Conservation (phyloP, 2,797 vertebrate genomes). For the Cyclopterus lumpus region DNA sequence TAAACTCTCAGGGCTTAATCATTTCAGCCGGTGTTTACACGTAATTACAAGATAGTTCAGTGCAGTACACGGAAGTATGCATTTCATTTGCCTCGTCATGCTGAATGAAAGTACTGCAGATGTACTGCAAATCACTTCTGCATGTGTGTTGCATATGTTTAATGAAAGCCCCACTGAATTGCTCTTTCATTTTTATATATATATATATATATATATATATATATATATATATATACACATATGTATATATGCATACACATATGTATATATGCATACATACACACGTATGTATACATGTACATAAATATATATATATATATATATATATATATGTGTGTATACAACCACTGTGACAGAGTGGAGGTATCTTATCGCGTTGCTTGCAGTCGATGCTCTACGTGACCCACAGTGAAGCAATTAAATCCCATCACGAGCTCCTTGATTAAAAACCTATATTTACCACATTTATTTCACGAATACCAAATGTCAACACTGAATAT, state of each 20-base stretch:
- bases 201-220: neutral
- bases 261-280: too few species aligned
- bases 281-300: too few species aligned
- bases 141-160: neutral
- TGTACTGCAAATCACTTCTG: neutral
- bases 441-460: too few species aligned
- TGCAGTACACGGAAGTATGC: conserved; percentile 13
- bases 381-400: neutral
- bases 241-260: too few species aligned
- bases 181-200: neutral
- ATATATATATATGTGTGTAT: too few species aligned
- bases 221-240: too few species aligned
- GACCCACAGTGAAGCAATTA: too few species aligned
- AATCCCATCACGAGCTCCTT: too few species aligned
- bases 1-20: conserved; percentile 46
- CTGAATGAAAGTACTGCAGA: conserved; percentile 34
- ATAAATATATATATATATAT: too few species aligned
- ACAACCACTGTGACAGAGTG: too few species aligned
- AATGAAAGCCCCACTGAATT: neutral
- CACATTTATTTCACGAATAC: neutral
- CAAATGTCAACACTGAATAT: neutral
- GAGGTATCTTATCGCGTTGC: neutral
- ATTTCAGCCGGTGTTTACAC: conserved; percentile 50
- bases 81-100: conserved; percentile 48
- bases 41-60: conserved; percentile 49